phyloP scores from a whole-genome alignment of 2,888 invertebrate species.

The Parnassius apollo region DNA sequence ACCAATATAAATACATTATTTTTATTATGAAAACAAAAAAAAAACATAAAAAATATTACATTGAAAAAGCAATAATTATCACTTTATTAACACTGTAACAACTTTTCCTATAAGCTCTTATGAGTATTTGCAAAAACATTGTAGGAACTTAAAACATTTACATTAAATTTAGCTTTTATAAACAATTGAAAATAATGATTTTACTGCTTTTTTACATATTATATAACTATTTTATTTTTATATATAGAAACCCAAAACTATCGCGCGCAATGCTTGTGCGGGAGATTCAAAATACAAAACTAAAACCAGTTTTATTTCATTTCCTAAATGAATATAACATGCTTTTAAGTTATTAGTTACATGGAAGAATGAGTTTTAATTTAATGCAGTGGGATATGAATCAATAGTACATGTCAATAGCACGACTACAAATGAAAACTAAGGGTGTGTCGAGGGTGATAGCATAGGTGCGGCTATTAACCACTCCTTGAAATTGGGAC shows the following conservation, averaged over 20 bases:
- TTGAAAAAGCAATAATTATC: too few species aligned
- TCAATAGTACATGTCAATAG: conserved; percentile 24
- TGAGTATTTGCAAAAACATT: too few species aligned
- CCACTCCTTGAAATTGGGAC: conserved; percentile 70
- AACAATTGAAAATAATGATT: too few species aligned
- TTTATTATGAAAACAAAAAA: background rate
- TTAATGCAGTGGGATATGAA: conserved; percentile 1
- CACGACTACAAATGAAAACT: conserved; percentile 32
- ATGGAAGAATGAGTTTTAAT: background rate
- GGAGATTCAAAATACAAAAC: conserved; percentile 31
- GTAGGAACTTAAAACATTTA: too few species aligned
- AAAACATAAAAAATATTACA: too few species aligned
- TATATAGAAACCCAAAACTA: conserved; percentile 25
- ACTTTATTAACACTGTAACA: too few species aligned
- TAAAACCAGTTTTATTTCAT: background rate
- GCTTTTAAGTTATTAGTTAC: background rate
- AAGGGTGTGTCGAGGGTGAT: conserved; percentile 58
- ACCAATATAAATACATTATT: background rate
- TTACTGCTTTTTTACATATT: too few species aligned
- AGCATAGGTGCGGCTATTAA: conserved; percentile 60
- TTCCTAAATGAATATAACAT: too few species aligned
- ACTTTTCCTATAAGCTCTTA: too few species aligned
- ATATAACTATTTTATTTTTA: background rate
- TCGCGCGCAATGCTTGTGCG: conserved; percentile 18
- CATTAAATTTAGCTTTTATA: too few species aligned